A percentile compares a stretch with the other conserved stretches of the same genome.
Conservation (phyloP, 2,888 invertebrate species). For the Stegana nigrithorax region DNA sequence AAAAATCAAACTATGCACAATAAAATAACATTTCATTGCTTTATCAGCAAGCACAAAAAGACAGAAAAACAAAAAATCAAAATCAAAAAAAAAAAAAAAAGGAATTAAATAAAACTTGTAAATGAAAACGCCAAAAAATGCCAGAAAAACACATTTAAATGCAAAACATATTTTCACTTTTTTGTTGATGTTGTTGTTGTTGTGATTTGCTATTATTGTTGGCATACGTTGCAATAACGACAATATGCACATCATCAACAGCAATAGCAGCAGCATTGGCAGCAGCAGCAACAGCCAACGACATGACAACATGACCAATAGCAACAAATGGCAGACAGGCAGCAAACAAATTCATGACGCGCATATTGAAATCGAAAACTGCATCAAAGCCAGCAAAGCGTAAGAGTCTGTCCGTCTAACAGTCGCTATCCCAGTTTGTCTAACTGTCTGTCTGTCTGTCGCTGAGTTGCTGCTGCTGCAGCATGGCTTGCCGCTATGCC, state of each 20-base stretch:
- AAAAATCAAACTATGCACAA: slow-evolving; percentile 10
- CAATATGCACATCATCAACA: slow-evolving; percentile 40
- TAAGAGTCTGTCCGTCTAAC: no score
- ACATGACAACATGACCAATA: slow-evolving; percentile 45
- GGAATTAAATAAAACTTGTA: slow-evolving; percentile 16
- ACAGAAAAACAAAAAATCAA: neutral
- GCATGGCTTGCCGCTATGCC: neutral
- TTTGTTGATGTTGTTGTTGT: no score
- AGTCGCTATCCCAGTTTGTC: no score
- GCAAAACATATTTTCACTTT: slow-evolving; percentile 55
- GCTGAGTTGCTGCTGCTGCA: slow-evolving; percentile 21
- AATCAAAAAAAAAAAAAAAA: neutral
- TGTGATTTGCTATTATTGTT: neutral
- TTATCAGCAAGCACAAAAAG: slow-evolving; percentile 32
- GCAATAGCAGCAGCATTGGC: neutral
- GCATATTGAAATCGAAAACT: slow-evolving; percentile 57
- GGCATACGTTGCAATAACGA: neutral
- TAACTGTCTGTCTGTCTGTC: no score
- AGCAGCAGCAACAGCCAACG: neutral
- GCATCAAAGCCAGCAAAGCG: slow-evolving; percentile 27
- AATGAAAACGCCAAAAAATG: slow-evolving; percentile 34
- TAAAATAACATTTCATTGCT: slow-evolving; percentile 45
- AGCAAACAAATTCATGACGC: slow-evolving; percentile 48
- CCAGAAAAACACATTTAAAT: slow-evolving; percentile 32
- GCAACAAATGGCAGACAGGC: slow-evolving; percentile 48